Evolutionary conservation across 2,797 vertebrate genomes (phyloP), one percentile per base, ranked within the genome.

Genomic region (Salarias fasciatus): DNA sequence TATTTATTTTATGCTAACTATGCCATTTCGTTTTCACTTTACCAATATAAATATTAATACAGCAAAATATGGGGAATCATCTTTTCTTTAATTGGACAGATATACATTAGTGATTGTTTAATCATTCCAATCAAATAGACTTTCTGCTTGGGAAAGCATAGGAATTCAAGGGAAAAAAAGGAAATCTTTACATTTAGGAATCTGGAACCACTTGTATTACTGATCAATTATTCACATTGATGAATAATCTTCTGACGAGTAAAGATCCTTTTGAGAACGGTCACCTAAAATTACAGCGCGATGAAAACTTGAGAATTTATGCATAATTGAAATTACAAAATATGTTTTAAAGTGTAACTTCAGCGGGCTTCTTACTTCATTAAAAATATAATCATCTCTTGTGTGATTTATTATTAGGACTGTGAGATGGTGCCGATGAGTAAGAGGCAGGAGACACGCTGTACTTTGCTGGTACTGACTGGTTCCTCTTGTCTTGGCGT

Each of bases 381-480:
- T 35, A 12, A 56, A 50, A 33, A 59, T 35, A 64, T 4, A 57
- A 45, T 67, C 29, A 40, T 29, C 14, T n/a, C 8, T 56, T 53
- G 14, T 62, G 46, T 51, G 63, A 64, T 77, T 66, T 86, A 83
- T 87, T 82, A 76, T 80, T 79, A 83, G 76, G 48, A 13, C 53
- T 45, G 50, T 57, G 45, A 33, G 51, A 67, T 75, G 63, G 71
- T 56, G n/a, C n/a, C n/a, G 78, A 80, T 84, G 86, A 86, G 69
- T 79, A 85, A 85, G 81, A 82, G 51, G 69, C 58, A 80, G 74
- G 74, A 81, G 64, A 88, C 85, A 75, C 63, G 79, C 63, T 88
- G 86, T 85, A 85, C 78, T 76, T 79, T 82, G 72, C 81, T 72
- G 84, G 75, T 85, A 80, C 75, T 46, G 72, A 86, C 88, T 83